Percentiles rank a stretch among this genome's conserved stretches.
phyloP scores from a whole-genome alignment of 2,797 vertebrate genomes.

The Chelidonichthys spinosus region DNA sequence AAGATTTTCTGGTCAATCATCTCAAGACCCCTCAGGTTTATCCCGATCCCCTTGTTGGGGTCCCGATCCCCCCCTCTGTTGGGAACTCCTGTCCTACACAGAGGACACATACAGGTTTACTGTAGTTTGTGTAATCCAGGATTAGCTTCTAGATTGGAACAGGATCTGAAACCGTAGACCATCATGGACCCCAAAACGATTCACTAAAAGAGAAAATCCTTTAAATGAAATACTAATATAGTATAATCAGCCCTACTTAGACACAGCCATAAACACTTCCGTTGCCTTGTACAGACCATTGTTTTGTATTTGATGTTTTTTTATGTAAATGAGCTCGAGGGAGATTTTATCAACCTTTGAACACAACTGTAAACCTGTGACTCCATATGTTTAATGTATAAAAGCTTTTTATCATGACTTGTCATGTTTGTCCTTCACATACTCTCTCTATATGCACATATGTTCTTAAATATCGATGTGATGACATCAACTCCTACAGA shows the following conservation, averaged over 20 bases:
- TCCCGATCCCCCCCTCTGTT: background rate
- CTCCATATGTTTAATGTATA: conserved; percentile 37
- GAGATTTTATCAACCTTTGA: conserved; percentile 7
- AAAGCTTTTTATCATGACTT: conserved; percentile 21
- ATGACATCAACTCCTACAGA: too few relatives aligned
- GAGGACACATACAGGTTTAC: background rate
- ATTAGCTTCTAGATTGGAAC: background rate
- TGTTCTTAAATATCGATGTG: background rate
- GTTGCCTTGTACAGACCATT: conserved; percentile 15
- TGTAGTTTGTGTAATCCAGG: conserved; percentile 2
- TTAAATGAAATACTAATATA: background rate
- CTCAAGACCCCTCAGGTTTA: conserved; percentile 8
- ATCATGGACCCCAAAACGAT: background rate
- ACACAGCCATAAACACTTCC: background rate
- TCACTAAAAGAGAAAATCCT: background rate
- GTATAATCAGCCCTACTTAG: background rate
- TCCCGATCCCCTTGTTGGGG: background rate
- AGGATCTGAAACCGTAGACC: background rate
- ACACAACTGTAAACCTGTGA: conserved; percentile 38
- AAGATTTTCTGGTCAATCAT: conserved; percentile 10
- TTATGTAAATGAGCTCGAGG: background rate
- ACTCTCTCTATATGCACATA: too few relatives aligned
- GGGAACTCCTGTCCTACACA: background rate
- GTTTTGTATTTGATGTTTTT: conserved; percentile 19
- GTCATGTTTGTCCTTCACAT: conserved; percentile 8